A percentile compares a stretch with the other conserved stretches of the same genome.
phyloP scores from a whole-genome alignment of 1,140 invertebrate genomes.

The Micrasema longulum region DNA sequence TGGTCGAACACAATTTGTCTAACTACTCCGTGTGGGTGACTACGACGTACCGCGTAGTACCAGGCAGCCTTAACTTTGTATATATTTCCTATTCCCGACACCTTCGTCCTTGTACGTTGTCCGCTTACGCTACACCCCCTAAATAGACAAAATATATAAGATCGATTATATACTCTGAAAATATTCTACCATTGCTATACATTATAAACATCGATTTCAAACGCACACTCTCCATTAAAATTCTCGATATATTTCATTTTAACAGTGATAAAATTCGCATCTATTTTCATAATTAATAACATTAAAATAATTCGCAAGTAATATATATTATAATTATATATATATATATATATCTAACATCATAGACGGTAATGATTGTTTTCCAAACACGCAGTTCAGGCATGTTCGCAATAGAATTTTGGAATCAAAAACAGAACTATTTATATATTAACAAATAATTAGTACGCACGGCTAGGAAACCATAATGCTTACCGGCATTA shows the following conservation, averaged over 20 bases:
- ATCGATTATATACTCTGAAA: constrained; percentile 42
- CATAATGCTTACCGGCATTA: constrained; percentile 21
- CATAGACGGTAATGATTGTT: constrained; percentile 52
- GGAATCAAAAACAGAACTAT: constrained; percentile 5
- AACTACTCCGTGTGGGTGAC: constrained; percentile 19
- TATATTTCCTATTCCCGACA: constrained; percentile 1
- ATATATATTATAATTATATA: too few relatives aligned
- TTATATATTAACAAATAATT: constrained; percentile 36
- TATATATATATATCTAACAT: constrained; percentile 51
- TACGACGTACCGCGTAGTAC: constrained; percentile 20
- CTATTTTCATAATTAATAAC: constrained; percentile 45
- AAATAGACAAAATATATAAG: constrained; percentile 32
- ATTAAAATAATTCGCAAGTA: constrained; percentile 15
- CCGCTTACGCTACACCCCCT: constrained; percentile 6
- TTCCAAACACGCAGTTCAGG: constrained; percentile 32
- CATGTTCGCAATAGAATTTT: constrained; percentile 17
- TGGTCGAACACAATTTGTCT: constrained; percentile 5
- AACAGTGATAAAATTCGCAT: constrained; percentile 54
- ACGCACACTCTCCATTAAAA: constrained; percentile 52
- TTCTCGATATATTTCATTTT: constrained; percentile 50
- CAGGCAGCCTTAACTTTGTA: constrained; percentile 23
- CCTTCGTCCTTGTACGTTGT: too few relatives aligned
- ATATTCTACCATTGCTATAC: constrained; percentile 48
- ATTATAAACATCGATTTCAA: constrained; percentile 55
- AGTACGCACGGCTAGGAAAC: constrained; percentile 24